Evolutionary conservation across 1,140 invertebrate species (phyloP).

Genomic region (Drosophila ogumai): DNA sequence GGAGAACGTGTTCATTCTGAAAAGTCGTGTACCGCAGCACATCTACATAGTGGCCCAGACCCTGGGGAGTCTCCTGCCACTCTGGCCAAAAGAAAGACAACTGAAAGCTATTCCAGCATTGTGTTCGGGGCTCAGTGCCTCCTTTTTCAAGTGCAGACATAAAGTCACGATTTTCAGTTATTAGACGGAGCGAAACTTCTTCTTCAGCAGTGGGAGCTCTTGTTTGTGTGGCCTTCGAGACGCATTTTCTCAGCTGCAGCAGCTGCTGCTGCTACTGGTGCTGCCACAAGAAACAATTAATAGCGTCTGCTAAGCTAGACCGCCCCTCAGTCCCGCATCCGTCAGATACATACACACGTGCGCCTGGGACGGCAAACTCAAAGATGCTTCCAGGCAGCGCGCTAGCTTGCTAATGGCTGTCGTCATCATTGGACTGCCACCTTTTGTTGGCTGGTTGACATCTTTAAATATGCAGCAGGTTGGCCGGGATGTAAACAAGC

Average conservation of each 20-base stretch:
- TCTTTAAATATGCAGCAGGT: constrained; percentile 78
- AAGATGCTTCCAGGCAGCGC: constrained; percentile 54
- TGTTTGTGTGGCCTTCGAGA: constrained; percentile 44
- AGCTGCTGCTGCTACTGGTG: constrained; percentile 42
- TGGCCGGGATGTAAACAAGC: constrained; percentile 66
- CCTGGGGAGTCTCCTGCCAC: not conserved
- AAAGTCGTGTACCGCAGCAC: constrained; percentile 56
- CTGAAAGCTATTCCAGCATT: constrained; percentile 56
- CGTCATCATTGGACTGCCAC: constrained; percentile 56
- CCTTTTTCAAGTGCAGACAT: constrained; percentile 74
- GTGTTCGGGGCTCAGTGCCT: constrained; percentile 48
- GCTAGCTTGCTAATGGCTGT: constrained; percentile 63
- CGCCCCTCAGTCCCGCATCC: constrained; percentile 1
- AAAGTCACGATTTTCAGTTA: constrained; percentile 83
- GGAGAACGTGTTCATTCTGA: constrained; percentile 76
- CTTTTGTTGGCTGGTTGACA: constrained; percentile 72
- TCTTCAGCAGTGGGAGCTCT: constrained; percentile 1
- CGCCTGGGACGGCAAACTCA: constrained; percentile 49
- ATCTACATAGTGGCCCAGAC: constrained; percentile 8
- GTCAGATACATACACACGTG: constrained; percentile 47
- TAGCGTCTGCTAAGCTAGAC: constrained; percentile 65
- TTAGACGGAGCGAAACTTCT: constrained; percentile 72
- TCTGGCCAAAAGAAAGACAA: constrained; percentile 9
- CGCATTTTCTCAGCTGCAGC: constrained; percentile 61
- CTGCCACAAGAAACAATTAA: constrained; percentile 77